Evolutionary conservation across 2,888 invertebrate species (phyloP).

Genomic region (Ectobius pallidus): DNA sequence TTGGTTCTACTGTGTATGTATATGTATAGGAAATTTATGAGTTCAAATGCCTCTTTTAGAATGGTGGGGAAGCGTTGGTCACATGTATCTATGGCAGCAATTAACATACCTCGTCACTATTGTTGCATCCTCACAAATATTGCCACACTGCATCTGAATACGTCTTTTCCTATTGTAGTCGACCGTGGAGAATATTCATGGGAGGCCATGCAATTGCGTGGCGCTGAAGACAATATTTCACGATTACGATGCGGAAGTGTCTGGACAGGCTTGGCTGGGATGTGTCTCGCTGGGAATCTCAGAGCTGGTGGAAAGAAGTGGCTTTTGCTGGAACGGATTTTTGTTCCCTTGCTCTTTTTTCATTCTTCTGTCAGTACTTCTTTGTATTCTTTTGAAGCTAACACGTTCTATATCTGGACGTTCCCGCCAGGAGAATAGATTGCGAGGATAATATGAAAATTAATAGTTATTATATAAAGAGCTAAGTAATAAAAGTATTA

Average conservation of each 20-base stretch:
- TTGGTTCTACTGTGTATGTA: neutral
- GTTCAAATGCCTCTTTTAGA: neutral
- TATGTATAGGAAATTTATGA: neutral
- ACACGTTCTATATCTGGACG: too few relatives aligned
- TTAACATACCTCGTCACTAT: constrained; percentile 9
- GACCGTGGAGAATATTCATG: neutral
- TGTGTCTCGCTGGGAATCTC: too few relatives aligned
- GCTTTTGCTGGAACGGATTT: too few relatives aligned
- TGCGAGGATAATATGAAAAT: too few relatives aligned
- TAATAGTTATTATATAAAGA: too few relatives aligned
- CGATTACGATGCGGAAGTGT: neutral
- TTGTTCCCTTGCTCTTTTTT: too few relatives aligned
- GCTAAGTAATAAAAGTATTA: too few relatives aligned
- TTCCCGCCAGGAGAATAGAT: too few relatives aligned
- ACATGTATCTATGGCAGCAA: constrained; percentile 3
- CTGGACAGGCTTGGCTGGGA: too few relatives aligned
- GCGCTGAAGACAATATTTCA: neutral
- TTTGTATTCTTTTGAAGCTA: too few relatives aligned
- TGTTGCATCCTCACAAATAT: neutral
- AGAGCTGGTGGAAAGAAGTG: too few relatives aligned
- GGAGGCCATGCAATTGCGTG: neutral
- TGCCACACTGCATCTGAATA: neutral
- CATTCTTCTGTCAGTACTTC: too few relatives aligned
- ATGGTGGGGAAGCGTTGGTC: neutral
- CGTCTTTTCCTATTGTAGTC: neutral